Evolutionary conservation across 2,888 invertebrate species (phyloP), one percentile per base, ranked within the genome.

Genomic region (Oeneis ivallda): DNA sequence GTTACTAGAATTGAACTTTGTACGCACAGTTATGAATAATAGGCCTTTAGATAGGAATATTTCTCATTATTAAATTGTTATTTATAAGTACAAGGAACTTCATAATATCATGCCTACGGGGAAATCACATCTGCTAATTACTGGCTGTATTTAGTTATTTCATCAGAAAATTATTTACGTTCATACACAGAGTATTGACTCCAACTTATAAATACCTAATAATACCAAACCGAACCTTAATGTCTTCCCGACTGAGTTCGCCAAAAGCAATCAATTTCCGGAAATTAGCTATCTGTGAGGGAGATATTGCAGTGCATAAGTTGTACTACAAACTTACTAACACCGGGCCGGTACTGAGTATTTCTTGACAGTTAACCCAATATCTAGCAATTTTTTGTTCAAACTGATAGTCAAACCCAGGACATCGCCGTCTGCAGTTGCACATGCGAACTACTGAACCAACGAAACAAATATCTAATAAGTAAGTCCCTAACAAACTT

Each of bases 71-170:
- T 37, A 37, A 9, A 50, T 19, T 17, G 17, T 56, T 41, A 41
- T 56, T 56, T 11, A 17, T 39, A 41, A 11, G 41, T 41, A 56
- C 56, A 56, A 10, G 19, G 56, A 54, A 54, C 54, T 54, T 37
- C 17, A 26, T 26, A 47, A 54, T 54, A 37, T 39, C 11, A 39
- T 39, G 39, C 56, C 39, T 56, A 56, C 19, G 11, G 39, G 41
- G 56, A 56, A 56, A 56, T 41, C 13, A 56, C 56, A 56, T 56
- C 19, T 41, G 11, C 19, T 13, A 39, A 56, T 10, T 56, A 56
- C 1, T 19, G 11, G 8, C 19, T 41, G 11, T 19, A 41, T 56
- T 39, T 13, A 39, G 13, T 56, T 19, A 41, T 19, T 41, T 56
- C 41, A 13, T 41, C 39, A 19, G 56, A 56, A 56, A 53, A 8